Base-by-base conservation (phyloP, 2,113 vertebrate species). In the Nibea albiflora region DNA sequence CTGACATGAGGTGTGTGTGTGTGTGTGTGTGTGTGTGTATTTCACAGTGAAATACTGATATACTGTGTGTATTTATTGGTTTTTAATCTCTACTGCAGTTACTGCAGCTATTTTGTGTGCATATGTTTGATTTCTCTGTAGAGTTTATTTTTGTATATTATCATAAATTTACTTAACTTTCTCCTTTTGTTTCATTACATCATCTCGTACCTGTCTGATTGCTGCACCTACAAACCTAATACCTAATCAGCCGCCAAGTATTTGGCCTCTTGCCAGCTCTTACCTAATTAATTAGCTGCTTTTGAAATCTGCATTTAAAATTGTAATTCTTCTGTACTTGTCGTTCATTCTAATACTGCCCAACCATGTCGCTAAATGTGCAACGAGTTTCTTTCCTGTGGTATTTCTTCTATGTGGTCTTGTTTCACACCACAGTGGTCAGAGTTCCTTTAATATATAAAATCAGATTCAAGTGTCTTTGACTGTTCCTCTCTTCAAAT, bases 401-500 rank as follows among this genome's bases (percentile, higher is more conserved):
- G 46, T 42, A 64, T 63, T 83, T 72, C 4, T 70, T 65, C 31
- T 26, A 6, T 31, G 1, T 56, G 19, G 14, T 26, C 9, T 39
- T 77, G 35, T 19, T 26, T 11, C 60, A n/a, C 24, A 50, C 5
- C 11, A 14, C 47, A 62, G 24, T 57, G 39, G 35, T 19, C 6
- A 12, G 1, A 63, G 46, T 44, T 83, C 31, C 24, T 52, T 54
- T 24, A 11, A 69, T 53, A 17, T 7, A 50, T 49, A 19, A 52
- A 57, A 58, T 39, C n/a, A 26, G 26, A 42, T 20, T 78, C 24
- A 73, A 50, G 20, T 56, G 50, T 75, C 17, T 79, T n/a, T 71
- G 26, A 61, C 31, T 8, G 31, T 61, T 73, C 8, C 58, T 61
- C 20, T 78, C 26, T 69, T 54, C 10, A 61, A 60, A 66, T 76